Evolutionary conservation across 2,113 vertebrate genomes (phyloP).

Genomic region (Nycticebus coucang): DNA sequence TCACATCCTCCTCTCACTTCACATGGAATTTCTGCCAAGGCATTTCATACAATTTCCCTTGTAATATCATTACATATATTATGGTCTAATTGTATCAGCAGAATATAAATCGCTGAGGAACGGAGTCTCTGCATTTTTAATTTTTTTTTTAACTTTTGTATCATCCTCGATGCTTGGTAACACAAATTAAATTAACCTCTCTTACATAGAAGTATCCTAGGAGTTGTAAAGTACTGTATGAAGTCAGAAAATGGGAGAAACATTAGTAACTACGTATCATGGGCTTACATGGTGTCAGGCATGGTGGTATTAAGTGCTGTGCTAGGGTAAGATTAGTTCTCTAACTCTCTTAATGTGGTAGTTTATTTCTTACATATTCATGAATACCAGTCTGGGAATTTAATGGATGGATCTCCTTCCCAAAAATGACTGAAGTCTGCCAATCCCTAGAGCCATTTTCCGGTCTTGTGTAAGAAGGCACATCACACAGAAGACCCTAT

Average conservation of each 20-base stretch:
- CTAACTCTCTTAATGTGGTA: background rate
- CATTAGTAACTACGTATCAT: background rate
- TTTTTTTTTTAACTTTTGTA: background rate
- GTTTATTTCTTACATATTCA: background rate
- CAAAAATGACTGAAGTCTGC: background rate
- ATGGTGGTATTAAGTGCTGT: background rate
- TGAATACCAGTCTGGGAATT: background rate
- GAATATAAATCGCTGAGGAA: background rate
- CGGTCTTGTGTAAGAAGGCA: background rate
- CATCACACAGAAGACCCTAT: background rate
- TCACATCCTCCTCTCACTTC: background rate
- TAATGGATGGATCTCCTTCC: background rate
- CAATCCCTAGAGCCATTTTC: background rate
- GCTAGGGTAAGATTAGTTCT: background rate
- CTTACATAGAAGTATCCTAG: background rate
- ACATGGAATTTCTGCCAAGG: background rate
- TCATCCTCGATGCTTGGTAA: background rate
- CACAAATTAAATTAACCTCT: background rate
- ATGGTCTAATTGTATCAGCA: background rate
- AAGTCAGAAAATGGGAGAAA: background rate
- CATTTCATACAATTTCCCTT: slow-evolving; percentile 26
- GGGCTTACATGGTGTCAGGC: background rate
- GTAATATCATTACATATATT: slow-evolving; percentile 15
- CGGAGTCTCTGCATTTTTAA: background rate
- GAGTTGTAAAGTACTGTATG: background rate